Base-by-base conservation (phyloP, 2,797 vertebrate genomes). In the Macropodus opercularis region DNA sequence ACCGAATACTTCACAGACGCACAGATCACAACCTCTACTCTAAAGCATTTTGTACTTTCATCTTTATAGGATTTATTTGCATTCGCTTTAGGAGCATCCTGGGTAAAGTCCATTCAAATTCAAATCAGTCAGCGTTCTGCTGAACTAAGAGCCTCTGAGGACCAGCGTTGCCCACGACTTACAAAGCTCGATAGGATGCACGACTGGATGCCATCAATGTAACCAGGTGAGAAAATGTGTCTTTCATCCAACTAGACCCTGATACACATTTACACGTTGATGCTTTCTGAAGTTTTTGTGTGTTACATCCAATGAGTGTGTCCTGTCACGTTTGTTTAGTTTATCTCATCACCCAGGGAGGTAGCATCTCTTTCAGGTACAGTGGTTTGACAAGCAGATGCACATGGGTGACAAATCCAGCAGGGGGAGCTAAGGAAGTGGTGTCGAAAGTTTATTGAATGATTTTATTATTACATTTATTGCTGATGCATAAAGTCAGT, bases 1-100 rank as follows among this genome's bases (percentile, higher is more conserved):
- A 36, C 50, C 65, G 60, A 73, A 87, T 51, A 61, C 70, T 71
- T 72, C 22, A 43, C 32, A 72, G 59, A 24, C 41, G 62, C 44
- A 56, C 42, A 29, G 58, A 56, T 66, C 17, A 42, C 34, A 50
- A 52, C 31, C 42, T 58, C 69, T 40, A 57, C 54, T 46, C 56
- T 24, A 31, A 69, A 19, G 36, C 22, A 41, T 63, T 54, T 27
- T 57, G 36, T 42, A 53, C 59, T 73, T 80, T 74, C 59, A 67
- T 49, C 40, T 65, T 42, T 7, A 40, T 40, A 46, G 55, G 49
- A 40, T 77, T 77, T 23, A 62, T 8, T 26, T 9, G 31, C 9
- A 36, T 29, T 31, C 40, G 15, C 11, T 12, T 21, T 32, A 54
- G 23, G 47, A 49, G 31, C 19, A 27, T 47, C 24, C 21, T 41